These are phyloP conservation scores for Lepidurus packardi DNA, from an alignment of 1,140 invertebrate species.

Conservation along the genomic window DNA sequence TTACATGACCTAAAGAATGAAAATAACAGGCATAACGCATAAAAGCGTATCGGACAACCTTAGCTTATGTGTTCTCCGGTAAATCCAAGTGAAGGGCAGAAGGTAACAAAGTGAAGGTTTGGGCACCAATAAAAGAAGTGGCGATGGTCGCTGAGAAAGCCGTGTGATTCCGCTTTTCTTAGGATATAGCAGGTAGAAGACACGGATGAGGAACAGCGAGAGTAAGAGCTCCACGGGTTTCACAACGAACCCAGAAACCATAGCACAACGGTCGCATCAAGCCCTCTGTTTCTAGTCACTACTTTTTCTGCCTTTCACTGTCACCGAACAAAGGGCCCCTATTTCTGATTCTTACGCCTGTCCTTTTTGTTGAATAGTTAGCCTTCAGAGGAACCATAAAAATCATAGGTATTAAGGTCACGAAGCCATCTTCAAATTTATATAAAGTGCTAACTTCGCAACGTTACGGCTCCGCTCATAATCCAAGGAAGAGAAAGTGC, in stretches of 20 bases:
- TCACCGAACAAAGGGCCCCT: not conserved
- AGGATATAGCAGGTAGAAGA: too few species aligned
- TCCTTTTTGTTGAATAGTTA: not conserved
- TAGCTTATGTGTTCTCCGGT: too few species aligned
- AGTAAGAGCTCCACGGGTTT: not conserved
- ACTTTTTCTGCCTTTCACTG: not conserved
- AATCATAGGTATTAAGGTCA: not conserved
- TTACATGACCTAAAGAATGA: too few species aligned
- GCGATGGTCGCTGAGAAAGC: too few species aligned
- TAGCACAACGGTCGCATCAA: not conserved
- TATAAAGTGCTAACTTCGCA: not conserved
- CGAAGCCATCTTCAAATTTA: not conserved
- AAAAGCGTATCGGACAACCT: too few species aligned
- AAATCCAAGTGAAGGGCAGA: too few species aligned
- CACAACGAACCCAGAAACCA: not conserved
- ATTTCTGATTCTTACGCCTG: not conserved
- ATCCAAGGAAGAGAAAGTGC: conserved; percentile 6
- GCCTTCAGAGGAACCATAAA: not conserved
- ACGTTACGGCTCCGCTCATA: not conserved
- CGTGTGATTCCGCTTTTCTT: too few species aligned
- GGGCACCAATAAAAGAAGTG: too few species aligned
- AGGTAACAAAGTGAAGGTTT: too few species aligned
- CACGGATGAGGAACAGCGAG: too few species aligned
- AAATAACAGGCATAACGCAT: too few species aligned
- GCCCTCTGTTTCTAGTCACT: not conserved